A percentile compares a stretch with the other conserved stretches of the same genome.
Conservation (phyloP, 1,140 invertebrate genomes). For the Lepidurus arcticus region DNA sequence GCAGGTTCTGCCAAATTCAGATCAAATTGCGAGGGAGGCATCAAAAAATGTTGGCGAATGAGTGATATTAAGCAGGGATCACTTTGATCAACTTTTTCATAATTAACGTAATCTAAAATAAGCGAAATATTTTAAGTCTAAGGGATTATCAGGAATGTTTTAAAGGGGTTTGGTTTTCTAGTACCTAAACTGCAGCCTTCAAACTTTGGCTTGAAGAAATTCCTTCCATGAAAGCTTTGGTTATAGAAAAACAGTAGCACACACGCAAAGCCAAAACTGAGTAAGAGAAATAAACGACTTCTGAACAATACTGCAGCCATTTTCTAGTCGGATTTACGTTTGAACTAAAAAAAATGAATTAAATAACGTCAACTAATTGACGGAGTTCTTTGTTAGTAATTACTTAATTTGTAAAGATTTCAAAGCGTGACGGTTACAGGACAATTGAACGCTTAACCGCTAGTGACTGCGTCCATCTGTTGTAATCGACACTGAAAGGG, state of each 20-base stretch:
- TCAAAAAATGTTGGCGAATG: slow-evolving; percentile 39
- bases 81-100: slow-evolving; percentile 33
- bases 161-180: neutral
- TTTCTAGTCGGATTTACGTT: neutral
- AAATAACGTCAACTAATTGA: too few relatives aligned
- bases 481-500: too few relatives aligned
- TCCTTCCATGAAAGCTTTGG: neutral
- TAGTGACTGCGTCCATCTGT: too few relatives aligned
- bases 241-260: neutral
- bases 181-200: slow-evolving; percentile 1
- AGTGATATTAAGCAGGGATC: slow-evolving; percentile 39
- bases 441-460: too few relatives aligned
- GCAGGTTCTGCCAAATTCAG: slow-evolving; percentile 39
- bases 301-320: neutral
- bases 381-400: too few relatives aligned
- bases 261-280: neutral
- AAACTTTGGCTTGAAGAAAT: slow-evolving; percentile 5
- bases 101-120: slow-evolving; percentile 30
- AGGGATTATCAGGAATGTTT: slow-evolving; percentile 19
- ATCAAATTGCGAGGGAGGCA: slow-evolving; percentile 37
- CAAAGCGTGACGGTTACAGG: too few relatives aligned
- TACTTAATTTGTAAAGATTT: too few relatives aligned
- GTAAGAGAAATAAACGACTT: neutral
- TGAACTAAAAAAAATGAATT: too few relatives aligned
- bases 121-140: neutral